These are phyloP conservation scores for Carcina quercana DNA, from an alignment of 2,888 invertebrate genomes.

Conservation along the genomic window DNA sequence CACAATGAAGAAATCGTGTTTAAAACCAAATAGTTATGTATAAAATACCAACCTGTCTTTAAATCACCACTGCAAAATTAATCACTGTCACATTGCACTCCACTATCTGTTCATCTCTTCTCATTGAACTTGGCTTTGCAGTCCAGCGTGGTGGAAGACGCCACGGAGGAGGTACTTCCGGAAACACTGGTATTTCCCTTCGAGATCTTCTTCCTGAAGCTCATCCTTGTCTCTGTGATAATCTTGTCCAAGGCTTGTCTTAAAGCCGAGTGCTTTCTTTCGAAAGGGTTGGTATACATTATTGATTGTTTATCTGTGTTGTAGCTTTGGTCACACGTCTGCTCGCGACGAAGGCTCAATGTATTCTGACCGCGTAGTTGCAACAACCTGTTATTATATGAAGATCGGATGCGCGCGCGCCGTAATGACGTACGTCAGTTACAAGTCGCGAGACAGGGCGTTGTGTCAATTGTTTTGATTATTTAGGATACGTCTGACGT, in stretches of 20 bases:
- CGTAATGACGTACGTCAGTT: too few relatives aligned
- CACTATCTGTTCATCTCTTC: conserved; percentile 46
- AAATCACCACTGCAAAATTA: conserved; percentile 29
- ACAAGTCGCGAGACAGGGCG: too few relatives aligned
- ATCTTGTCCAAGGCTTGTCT: conserved; percentile 78
- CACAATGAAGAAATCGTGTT: too few relatives aligned
- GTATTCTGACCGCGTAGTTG: conserved; percentile 24
- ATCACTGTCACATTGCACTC: conserved; percentile 45
- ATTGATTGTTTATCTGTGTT: conserved; percentile 23
- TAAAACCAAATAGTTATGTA: too few relatives aligned
- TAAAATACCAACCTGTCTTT: conserved; percentile 50
- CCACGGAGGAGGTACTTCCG: conserved; percentile 46
- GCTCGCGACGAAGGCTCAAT: conserved; percentile 28
- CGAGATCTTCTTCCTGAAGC: conserved; percentile 48
- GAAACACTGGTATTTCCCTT: conserved; percentile 32
- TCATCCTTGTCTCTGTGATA: conserved; percentile 63
- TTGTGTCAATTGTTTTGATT: too few relatives aligned
- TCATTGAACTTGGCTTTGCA: conserved; percentile 35
- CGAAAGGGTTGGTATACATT: conserved; percentile 82
- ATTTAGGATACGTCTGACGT: too few relatives aligned
- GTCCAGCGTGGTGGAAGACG: conserved; percentile 28
- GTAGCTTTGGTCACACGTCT: conserved; percentile 24
- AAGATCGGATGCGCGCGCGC: conserved; percentile 22
- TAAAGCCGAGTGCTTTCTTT: conserved; percentile 79
- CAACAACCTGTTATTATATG: conserved; percentile 38